These are phyloP conservation scores for Meriones unguiculatus DNA, from an alignment of 2,113 vertebrate species.

Conservation along the genomic window DNA sequence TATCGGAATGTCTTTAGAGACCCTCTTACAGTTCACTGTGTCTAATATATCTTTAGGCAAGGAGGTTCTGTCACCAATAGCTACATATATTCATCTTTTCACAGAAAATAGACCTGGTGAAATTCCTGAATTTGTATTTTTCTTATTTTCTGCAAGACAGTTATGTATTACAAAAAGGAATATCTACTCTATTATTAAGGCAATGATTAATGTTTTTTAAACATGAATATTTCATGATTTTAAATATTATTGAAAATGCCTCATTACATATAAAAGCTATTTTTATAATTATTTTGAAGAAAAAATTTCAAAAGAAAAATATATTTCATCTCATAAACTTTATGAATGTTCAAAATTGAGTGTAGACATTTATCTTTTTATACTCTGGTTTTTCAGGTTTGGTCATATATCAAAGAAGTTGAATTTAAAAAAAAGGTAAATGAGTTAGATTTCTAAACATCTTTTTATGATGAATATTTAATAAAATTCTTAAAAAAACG, in stretches of 20 bases:
- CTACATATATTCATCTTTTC: slow-evolving; percentile 37
- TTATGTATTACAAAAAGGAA: background rate
- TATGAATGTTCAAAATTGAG: background rate
- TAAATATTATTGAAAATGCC: background rate
- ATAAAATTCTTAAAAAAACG: slow-evolving; percentile 48
- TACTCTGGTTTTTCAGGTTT: background rate
- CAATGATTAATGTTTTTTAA: background rate
- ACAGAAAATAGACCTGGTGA: slow-evolving; percentile 35
- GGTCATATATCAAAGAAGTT: background rate
- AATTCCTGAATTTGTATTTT: background rate
- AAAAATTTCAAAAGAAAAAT: background rate
- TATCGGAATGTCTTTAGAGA: slow-evolving; percentile 63
- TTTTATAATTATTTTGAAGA: background rate
- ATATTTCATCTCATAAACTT: background rate
- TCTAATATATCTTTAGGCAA: slow-evolving; percentile 61
- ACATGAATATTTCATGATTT: background rate
- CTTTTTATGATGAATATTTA: slow-evolving; percentile 48
- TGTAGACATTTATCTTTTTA: background rate
- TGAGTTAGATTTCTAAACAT: background rate
- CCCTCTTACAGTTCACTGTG: slow-evolving; percentile 33
- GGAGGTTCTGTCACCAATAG: slow-evolving; percentile 53
- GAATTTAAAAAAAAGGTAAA: slow-evolving; percentile 1
- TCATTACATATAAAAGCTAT: background rate
- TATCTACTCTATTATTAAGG: background rate
- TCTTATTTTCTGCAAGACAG: slow-evolving; percentile 16